A percentile compares a stretch with the other conserved stretches of the same genome.
phyloP scores from a whole-genome alignment of 1,140 invertebrate species.

The Thaumetopoea pityocampa region DNA sequence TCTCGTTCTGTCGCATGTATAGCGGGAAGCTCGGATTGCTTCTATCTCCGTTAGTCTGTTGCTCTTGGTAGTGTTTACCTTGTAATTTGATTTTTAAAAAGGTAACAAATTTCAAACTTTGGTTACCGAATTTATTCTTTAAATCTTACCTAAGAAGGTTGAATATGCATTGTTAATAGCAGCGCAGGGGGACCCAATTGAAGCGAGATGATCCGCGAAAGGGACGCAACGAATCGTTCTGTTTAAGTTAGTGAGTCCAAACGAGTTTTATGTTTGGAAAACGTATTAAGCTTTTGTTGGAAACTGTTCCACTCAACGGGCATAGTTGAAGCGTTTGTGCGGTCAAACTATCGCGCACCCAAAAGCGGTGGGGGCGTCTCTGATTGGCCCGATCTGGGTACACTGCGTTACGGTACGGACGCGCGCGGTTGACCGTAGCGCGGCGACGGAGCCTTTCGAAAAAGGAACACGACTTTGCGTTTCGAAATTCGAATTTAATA shows the following conservation, averaged over 20 bases:
- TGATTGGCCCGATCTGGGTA: conserved; percentile 75
- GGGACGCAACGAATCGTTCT: conserved; percentile 54
- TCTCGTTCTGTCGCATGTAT: conserved; percentile 32
- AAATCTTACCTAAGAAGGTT: not conserved
- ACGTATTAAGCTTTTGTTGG: conserved; percentile 76
- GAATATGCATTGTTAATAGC: conserved; percentile 15
- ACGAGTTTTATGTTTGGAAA: conserved; percentile 75
- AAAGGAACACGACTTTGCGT: conserved; percentile 22
- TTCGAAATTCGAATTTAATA: conserved; percentile 16
- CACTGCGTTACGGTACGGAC: conserved; percentile 67
- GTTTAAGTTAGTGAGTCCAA: conserved; percentile 69
- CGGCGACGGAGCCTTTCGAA: conserved; percentile 37
- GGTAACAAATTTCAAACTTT: conserved; percentile 30
- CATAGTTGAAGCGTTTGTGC: conserved; percentile 70
- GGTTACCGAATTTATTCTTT: conserved; percentile 23
- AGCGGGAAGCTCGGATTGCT: conserved; percentile 1
- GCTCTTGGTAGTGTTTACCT: conserved; percentile 46
- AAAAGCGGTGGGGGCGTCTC: conserved; percentile 71
- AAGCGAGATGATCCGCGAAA: conserved; percentile 50
- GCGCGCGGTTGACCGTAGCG: conserved; percentile 65
- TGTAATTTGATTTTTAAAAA: conserved; percentile 41
- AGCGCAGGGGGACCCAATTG: conserved; percentile 49
- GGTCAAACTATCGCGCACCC: conserved; percentile 62
- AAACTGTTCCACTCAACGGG: conserved; percentile 72
- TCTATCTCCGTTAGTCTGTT: conserved; percentile 37